Percentiles rank a stretch among this genome's conserved stretches.
phyloP scores from a whole-genome alignment of 1,140 invertebrate genomes.

The Tetramorium parvispinum region DNA sequence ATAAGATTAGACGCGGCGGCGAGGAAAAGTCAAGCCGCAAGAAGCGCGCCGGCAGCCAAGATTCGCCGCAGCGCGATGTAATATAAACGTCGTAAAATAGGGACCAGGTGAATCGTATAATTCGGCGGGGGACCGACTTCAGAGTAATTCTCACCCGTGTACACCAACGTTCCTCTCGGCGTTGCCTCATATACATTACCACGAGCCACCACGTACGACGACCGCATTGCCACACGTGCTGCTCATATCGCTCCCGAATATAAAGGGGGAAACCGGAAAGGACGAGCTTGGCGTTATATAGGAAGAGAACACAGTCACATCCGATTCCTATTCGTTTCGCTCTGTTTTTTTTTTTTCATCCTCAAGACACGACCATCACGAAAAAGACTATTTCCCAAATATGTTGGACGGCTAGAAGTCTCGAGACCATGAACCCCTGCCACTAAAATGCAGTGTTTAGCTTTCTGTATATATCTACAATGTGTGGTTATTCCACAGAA shows the following conservation, averaged over 20 bases:
- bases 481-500: neutral
- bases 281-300: conserved; percentile 63
- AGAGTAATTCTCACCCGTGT: conserved; percentile 78
- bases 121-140: conserved; percentile 77
- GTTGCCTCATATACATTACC: conserved; percentile 65
- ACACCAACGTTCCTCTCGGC: conserved; percentile 66
- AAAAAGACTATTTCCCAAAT: conserved; percentile 24
- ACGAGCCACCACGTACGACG: conserved; percentile 71
- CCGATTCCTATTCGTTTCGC: conserved; percentile 68
- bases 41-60: conserved; percentile 73
- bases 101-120: conserved; percentile 86
- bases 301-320: conserved; percentile 70
- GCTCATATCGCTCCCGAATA: conserved; percentile 75
- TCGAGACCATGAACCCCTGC: neutral
- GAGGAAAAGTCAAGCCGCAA: conserved; percentile 75
- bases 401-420: conserved; percentile 4
- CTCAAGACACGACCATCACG: conserved; percentile 24
- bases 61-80: conserved; percentile 81
- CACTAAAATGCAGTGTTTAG: neutral
- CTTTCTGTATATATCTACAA: neutral
- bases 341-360: conserved; percentile 60
- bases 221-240: conserved; percentile 79
- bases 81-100: conserved; percentile 86
- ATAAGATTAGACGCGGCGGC: conserved; percentile 65
- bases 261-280: conserved; percentile 62